Evolutionary conservation across 1,140 invertebrate genomes (phyloP).

Genomic region (Oryzaephilus surinamensis): DNA sequence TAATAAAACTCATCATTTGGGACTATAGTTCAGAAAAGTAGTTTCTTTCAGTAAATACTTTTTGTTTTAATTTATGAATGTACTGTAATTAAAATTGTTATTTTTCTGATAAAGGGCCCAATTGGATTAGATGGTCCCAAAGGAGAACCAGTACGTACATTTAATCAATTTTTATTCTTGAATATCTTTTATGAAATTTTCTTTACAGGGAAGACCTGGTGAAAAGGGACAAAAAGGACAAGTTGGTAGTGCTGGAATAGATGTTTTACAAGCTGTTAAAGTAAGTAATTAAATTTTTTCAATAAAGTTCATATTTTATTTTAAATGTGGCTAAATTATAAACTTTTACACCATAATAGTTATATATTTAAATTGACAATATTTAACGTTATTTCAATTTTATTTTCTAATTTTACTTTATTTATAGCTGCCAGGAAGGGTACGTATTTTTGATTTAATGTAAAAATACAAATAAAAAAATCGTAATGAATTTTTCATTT

Average conservation of each 20-base stretch:
- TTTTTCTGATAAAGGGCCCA: constrained; percentile 70
- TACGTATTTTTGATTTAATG: constrained; percentile 22
- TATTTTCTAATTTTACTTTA: constrained; percentile 16
- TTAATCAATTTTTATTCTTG: constrained; percentile 4
- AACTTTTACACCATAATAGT: too few species aligned
- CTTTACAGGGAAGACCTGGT: constrained; percentile 67
- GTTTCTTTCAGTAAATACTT: constrained; percentile 1
- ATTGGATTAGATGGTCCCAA: constrained; percentile 90
- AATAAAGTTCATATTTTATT: constrained; percentile 1
- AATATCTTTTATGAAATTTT: constrained; percentile 9
- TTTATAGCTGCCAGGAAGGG: constrained; percentile 32
- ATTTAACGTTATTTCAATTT: constrained; percentile 17
- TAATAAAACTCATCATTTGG: too few species aligned
- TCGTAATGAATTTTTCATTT: too few species aligned
- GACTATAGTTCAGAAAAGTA: too few species aligned
- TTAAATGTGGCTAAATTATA: constrained; percentile 3
- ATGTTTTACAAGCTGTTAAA: constrained; percentile 84
- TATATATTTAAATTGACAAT: constrained; percentile 3
- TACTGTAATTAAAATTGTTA: constrained; percentile 19
- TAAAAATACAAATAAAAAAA: too few species aligned
- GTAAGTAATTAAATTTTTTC: constrained; percentile 41
- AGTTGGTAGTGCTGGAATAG: constrained; percentile 74
- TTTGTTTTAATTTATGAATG: neutral
- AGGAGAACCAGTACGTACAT: constrained; percentile 72
- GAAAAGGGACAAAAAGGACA: constrained; percentile 83